Conservation (phyloP, 2,113 vertebrate species). For the Chloropsis cyanopogon region DNA sequence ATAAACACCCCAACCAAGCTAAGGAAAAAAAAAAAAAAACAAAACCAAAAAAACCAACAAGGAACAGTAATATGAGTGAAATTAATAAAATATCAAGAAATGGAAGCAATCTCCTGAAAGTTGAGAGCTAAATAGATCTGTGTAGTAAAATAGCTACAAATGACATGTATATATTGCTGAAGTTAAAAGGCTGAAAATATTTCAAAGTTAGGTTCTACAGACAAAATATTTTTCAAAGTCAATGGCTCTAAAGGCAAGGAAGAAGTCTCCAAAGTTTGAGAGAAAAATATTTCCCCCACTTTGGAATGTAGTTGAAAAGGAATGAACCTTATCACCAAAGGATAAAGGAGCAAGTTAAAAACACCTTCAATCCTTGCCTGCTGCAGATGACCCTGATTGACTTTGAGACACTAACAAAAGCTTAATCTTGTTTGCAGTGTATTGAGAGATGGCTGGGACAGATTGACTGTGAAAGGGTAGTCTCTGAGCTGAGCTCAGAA, state of each 20-base stretch:
- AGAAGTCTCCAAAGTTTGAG: not conserved
- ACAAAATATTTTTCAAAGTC: not conserved
- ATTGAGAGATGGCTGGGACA: slow-evolving; percentile 56
- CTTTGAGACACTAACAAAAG: slow-evolving; percentile 62
- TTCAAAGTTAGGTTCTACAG: not conserved
- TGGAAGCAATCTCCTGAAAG: not conserved
- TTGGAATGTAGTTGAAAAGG: slow-evolving; percentile 11
- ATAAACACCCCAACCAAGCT: not conserved
- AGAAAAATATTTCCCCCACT: not conserved
- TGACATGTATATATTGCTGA: not conserved
- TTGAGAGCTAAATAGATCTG: not conserved
- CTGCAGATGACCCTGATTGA: slow-evolving; percentile 50
- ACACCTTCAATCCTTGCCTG: slow-evolving; percentile 2
- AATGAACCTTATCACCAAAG: slow-evolving; percentile 9
- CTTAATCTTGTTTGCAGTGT: slow-evolving; percentile 56
- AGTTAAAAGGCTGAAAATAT: not conserved
- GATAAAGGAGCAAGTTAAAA: slow-evolving; percentile 15
- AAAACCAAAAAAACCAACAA: too few relatives aligned
- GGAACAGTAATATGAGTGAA: not conserved
- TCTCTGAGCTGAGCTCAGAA: slow-evolving; percentile 3
- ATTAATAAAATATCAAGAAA: not conserved
- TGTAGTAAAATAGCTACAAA: not conserved
- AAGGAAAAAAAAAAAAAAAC: not conserved
- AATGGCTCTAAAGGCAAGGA: not conserved
- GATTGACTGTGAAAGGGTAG: slow-evolving; percentile 50